phyloP scores from a whole-genome alignment of 2,797 vertebrate species.

The Neosalanx taihuensis region DNA sequence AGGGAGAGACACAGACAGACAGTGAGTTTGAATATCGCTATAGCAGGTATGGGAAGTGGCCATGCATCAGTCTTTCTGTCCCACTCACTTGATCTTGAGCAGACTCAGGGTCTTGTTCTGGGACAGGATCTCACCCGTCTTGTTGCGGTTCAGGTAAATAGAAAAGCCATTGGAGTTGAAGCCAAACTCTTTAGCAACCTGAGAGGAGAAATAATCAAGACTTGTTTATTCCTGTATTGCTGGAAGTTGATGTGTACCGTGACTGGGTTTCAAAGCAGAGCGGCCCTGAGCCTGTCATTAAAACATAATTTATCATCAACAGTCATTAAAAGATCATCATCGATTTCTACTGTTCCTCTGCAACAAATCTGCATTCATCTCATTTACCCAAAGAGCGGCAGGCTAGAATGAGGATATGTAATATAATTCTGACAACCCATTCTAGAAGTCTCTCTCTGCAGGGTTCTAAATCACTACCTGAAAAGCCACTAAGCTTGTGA shows the following conservation, averaged over 20 bases:
- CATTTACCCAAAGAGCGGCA: neutral
- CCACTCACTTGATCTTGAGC: conserved; percentile 94
- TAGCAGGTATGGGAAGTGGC: no score
- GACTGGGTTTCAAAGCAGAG: neutral
- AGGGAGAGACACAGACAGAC: neutral
- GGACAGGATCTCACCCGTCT: conserved; percentile 89
- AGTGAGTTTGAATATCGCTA: neutral
- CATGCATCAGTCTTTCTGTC: neutral
- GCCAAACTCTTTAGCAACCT: conserved; percentile 97
- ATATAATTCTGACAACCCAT: neutral
- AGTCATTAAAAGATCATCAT: no score
- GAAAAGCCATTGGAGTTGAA: conserved; percentile 95
- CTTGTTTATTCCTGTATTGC: neutral
- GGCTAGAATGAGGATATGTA: neutral
- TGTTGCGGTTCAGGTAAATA: conserved; percentile 92
- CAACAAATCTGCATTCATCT: neutral
- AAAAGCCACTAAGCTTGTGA: conserved; percentile 12
- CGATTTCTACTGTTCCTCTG: no score
- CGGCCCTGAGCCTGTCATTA: neutral
- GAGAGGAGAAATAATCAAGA: conserved; percentile 19
- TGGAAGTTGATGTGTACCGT: neutral
- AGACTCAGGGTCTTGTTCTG: conserved; percentile 91
- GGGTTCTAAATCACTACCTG: conserved; percentile 11
- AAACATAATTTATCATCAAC: no score
- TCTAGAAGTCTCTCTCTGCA: neutral